A percentile compares a stretch with the other conserved stretches of the same genome.
These are phyloP conservation scores for Pollachius pollachius DNA, from an alignment of 2,113 vertebrate genomes.

Conservation along the genomic window DNA sequence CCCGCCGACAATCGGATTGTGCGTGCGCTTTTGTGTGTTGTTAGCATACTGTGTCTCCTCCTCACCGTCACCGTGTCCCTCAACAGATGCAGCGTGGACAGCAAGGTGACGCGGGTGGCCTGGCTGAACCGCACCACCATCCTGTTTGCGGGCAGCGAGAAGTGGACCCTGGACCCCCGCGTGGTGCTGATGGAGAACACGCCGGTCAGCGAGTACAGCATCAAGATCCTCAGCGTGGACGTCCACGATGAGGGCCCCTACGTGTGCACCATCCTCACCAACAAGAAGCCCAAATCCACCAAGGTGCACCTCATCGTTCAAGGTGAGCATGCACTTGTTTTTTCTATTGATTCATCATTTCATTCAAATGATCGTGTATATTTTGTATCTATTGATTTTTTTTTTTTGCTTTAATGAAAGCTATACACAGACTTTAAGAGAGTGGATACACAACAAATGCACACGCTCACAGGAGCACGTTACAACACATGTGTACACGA, in stretches of 20 bases:
- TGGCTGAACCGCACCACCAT: conserved; percentile 98
- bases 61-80: neutral
- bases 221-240: conserved; percentile 91
- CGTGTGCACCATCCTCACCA: conserved; percentile 93
- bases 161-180: conserved; percentile 94
- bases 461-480: too few species aligned
- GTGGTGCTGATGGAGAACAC: conserved; percentile 92
- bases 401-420: too few species aligned
- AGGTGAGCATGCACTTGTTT: conserved; percentile 69
- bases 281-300: conserved; percentile 93
- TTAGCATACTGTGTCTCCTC: too few species aligned
- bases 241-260: conserved; percentile 93
- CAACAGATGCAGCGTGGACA: conserved; percentile 90
- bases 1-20: too few species aligned
- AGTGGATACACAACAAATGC: too few species aligned
- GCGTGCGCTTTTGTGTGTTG: neutral
- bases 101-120: conserved; percentile 89
- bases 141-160: conserved; percentile 91
- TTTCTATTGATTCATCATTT: too few species aligned
- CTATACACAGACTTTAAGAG: too few species aligned
- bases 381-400: too few species aligned
- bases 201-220: conserved; percentile 94
- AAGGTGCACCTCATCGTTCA: conserved; percentile 94
- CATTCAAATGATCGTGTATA: too few species aligned
- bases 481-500: too few species aligned